A percentile compares a stretch with the other conserved stretches of the same genome.
phyloP scores from a whole-genome alignment of 2,888 invertebrate species.

The Drosophila subsilvestris region DNA sequence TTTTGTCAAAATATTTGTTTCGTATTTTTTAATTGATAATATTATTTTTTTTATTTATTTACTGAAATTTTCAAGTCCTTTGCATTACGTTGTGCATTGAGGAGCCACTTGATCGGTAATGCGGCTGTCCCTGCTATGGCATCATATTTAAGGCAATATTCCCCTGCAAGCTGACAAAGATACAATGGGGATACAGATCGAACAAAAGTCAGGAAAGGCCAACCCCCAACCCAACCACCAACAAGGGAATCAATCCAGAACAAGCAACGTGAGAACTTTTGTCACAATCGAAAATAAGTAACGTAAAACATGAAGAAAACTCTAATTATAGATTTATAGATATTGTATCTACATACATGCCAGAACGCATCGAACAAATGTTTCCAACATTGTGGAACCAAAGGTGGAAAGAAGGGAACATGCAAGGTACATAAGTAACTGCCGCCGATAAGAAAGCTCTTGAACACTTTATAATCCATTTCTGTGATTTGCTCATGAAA shows the following conservation, averaged over 20 bases:
- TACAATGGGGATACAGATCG: slow-evolving; percentile 39
- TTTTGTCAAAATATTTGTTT: slow-evolving; percentile 3
- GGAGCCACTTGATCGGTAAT: slow-evolving; percentile 50
- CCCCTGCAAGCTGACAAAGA: slow-evolving; percentile 38
- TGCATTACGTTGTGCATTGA: slow-evolving; percentile 38
- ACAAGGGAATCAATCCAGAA: slow-evolving; percentile 34
- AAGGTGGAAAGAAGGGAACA: slow-evolving; percentile 34
- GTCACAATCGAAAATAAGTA: slow-evolving; percentile 35
- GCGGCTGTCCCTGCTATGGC: slow-evolving; percentile 43
- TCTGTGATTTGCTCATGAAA: slow-evolving; percentile 32
- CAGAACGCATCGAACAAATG: slow-evolving; percentile 61
- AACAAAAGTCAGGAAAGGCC: slow-evolving; percentile 56
- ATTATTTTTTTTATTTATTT: slow-evolving; percentile 15
- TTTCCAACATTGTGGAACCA: slow-evolving; percentile 55
- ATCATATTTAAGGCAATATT: slow-evolving; percentile 52
- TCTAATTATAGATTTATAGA: slow-evolving; percentile 70
- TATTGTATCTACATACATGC: slow-evolving; percentile 62
- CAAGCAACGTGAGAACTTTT: slow-evolving; percentile 31
- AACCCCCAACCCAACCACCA: slow-evolving; percentile 25
- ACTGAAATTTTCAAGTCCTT: background rate
- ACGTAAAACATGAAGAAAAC: slow-evolving; percentile 30
- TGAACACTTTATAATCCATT: slow-evolving; percentile 53
- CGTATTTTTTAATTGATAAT: slow-evolving; percentile 14
- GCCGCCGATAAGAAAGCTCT: slow-evolving; percentile 51
- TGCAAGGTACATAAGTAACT: slow-evolving; percentile 28